Base-by-base conservation (phyloP, 1,140 invertebrate species). In the Araneus ventricosus region DNA sequence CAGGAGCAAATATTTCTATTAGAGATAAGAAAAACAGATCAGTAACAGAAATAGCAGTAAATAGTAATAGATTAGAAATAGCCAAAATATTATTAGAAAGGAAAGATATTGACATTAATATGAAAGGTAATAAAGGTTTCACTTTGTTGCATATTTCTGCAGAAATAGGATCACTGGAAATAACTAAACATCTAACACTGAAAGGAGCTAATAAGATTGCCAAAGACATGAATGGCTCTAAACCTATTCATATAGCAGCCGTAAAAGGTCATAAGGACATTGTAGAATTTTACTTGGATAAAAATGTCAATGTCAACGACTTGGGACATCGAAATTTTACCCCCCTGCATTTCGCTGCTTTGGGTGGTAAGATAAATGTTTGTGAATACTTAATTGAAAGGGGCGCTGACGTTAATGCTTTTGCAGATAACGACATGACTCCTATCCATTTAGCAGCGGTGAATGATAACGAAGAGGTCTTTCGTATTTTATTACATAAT, bases 191-290 rank as follows among this genome's bases (percentile, higher is more conserved):
- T n/a, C 84, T 8, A 27, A 5, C 6, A 84, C 84, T 57, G 39
- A 10, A 17, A 70, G 22, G 24, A 34, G 14, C n/a, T 45, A 67
- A 8, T 20, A 39, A 6, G 63, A 37, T 52, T 67, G 88, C n/a
- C 1, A 10, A 10, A n/a, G n/a, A n/a, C n/a, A n/a, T n/a, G n/a
- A n/a, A n/a, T n/a, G n/a, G n/a, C n/a, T n/a, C n/a, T n/a, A 75
- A 67, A 92, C 94, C 94, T 37, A 93, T 94, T 52, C 94, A 95
- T 61, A 93, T 94, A 24, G 94, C 94, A 22, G 88, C 94, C 1
- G 75, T 94, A 67, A 94, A 94, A 92, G 94, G 1, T 34, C 8
- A 27, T n/a, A n/a, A n/a, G n/a, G n/a, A n/a, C n/a, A n/a, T n/a
- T n/a, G n/a, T n/a, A n/a, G n/a, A n/a, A n/a, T n/a, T n/a, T n/a